phyloP scores from a whole-genome alignment of 2,113 vertebrate species.

The Perca fluviatilis region DNA sequence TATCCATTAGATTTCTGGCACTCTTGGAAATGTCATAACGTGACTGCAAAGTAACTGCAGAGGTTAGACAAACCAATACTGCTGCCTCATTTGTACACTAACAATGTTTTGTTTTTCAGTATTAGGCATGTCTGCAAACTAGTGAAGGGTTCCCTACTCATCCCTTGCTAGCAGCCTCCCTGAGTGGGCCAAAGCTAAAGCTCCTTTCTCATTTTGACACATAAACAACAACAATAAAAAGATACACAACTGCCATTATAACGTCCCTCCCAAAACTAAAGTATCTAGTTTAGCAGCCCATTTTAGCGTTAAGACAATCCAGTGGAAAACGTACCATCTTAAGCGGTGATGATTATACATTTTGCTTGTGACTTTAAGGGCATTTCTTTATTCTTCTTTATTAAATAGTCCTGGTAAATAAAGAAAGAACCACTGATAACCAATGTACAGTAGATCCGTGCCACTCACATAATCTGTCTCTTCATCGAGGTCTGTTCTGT shows the following conservation, averaged over 20 bases:
- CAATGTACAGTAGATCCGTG: too few species aligned
- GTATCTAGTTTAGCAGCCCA: too few species aligned
- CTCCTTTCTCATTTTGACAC: too few species aligned
- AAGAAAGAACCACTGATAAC: too few species aligned
- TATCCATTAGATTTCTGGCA: neutral
- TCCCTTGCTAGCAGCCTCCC: too few species aligned
- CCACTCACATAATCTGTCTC: conserved; percentile 95
- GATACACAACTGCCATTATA: too few species aligned
- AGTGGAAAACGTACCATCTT: neutral
- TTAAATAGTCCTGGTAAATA: too few species aligned
- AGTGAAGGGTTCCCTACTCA: too few species aligned
- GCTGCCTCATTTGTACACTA: neutral
- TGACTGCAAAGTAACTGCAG: neutral
- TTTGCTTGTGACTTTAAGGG: neutral
- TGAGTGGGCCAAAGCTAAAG: too few species aligned
- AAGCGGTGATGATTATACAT: neutral
- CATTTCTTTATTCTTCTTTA: neutral
- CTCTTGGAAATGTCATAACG: neutral
- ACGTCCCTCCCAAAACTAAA: too few species aligned
- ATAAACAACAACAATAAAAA: too few species aligned
- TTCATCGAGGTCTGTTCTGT: conserved; percentile 89
- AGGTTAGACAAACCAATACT: neutral
- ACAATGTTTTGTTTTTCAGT: conserved; percentile 5
- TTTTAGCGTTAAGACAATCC: neutral
- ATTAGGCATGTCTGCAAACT: neutral